Conservation (phyloP, 2,113 vertebrate species). For the Bujurquina vittata region DNA sequence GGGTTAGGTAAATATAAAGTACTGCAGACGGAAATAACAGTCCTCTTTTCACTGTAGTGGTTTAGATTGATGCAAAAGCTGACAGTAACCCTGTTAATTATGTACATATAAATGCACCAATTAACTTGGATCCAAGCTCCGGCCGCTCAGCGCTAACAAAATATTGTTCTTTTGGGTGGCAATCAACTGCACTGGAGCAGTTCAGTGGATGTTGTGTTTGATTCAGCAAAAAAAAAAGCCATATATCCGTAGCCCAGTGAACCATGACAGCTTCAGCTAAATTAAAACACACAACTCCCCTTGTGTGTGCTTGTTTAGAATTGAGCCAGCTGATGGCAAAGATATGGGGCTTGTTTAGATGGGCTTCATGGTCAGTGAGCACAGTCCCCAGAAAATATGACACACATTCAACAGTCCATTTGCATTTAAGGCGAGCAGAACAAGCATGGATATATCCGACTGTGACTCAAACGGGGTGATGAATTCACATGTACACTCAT, state of each 20-base stretch:
- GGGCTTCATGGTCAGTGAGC: conserved; percentile 50
- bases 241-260: conserved; percentile 24
- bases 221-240: conserved; percentile 32
- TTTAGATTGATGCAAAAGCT: background rate
- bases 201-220: background rate
- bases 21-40: background rate
- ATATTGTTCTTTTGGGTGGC: conserved; percentile 8
- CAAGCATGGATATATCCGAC: background rate
- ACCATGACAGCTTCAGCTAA: background rate
- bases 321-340: conserved; percentile 48
- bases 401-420: conserved; percentile 11
- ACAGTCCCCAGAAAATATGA: conserved; percentile 33
- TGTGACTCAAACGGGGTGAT: background rate
- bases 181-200: conserved; percentile 1
- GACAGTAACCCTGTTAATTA: background rate
- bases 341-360: background rate
- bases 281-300: conserved; percentile 4
- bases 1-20: background rate
- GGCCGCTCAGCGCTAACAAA: conserved; percentile 3
- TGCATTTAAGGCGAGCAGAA: background rate
- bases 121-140: background rate
- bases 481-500: background rate
- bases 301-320: conserved; percentile 45
- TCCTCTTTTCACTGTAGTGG: background rate
- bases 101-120: background rate